Evolutionary conservation across 2,888 invertebrate genomes (phyloP).

Genomic region (Muschampia plurimacula): DNA sequence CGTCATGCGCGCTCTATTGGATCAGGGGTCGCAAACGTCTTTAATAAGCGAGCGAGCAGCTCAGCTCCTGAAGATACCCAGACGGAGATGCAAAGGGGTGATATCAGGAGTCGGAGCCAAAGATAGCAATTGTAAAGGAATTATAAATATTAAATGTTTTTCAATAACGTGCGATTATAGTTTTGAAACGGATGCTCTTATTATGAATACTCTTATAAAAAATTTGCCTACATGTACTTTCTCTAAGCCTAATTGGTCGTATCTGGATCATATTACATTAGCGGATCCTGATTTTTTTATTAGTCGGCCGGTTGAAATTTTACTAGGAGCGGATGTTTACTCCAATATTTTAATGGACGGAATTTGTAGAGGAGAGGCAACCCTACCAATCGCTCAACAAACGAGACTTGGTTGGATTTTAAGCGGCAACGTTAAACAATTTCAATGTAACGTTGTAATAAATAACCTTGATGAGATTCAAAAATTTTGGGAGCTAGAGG

Average conservation of each 20-base stretch:
- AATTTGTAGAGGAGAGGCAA: background rate
- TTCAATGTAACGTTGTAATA: background rate
- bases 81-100: constrained; percentile 20
- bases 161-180: background rate
- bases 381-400: background rate
- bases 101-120: constrained; percentile 20
- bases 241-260: background rate
- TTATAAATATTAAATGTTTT: background rate
- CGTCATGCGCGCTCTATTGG: constrained; percentile 12
- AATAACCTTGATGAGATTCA: background rate
- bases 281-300: constrained; percentile 14
- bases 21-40: constrained; percentile 35
- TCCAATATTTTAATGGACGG: constrained; percentile 11
- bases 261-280: constrained; percentile 4
- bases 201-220: constrained; percentile 9
- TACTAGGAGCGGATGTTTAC: constrained; percentile 11
- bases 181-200: constrained; percentile 9
- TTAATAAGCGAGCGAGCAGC: constrained; percentile 24
- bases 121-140: background rate
- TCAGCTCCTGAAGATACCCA: constrained; percentile 12
- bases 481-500: background rate
- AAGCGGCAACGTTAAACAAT: background rate
- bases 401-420: background rate
- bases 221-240: constrained; percentile 14
- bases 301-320: constrained; percentile 2